Base-by-base conservation (phyloP, 2,888 invertebrate genomes). In the Catocala fraxini region DNA sequence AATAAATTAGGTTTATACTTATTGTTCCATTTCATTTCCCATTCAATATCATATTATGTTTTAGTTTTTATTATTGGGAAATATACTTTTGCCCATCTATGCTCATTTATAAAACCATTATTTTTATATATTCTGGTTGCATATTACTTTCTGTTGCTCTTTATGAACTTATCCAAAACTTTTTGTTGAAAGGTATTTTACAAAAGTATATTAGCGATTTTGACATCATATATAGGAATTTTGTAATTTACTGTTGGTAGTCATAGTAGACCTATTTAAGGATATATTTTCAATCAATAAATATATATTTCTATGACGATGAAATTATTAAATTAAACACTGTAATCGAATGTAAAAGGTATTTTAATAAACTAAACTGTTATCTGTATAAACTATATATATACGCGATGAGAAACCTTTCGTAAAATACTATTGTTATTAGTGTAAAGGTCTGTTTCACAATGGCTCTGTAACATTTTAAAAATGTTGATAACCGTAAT, bases 41-140 rank as follows among this genome's bases (percentile, higher is more conserved):
- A 77, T 75, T 69, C 61, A 73, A 75, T 63, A 54, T 54, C 57
- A 43, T 74, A 71, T 72, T 68, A 75, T 59, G 68, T 70, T 68
- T 70, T 62, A 56, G 41, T 62, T 63, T 7, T 39, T 39, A 39
- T 6, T 39, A 7, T 39, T 9, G 35, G 9, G 35, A 1, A 39
- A 39, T 6, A 9, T 39, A 39, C 9, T 67, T 70, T 72, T 59
- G 58, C 15, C 47, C 65, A 51, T 62, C 70, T 67, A 51, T 59
- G 49, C 64, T 39, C 11, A 35, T 41, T 53, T 61, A 49, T 46
- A 65, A 61, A 59, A 15, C 49, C 59, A 42, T 55, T 48, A 25
- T 46, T 60, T 49, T 54, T 60, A 9, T 66, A 51, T 52, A 45
- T 48, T 51, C 42, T 56, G n/a, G 15, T 34, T 46, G 9, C 25